Conservation (phyloP, 2,888 invertebrate genomes). For the Leptopilina drosophilae region DNA sequence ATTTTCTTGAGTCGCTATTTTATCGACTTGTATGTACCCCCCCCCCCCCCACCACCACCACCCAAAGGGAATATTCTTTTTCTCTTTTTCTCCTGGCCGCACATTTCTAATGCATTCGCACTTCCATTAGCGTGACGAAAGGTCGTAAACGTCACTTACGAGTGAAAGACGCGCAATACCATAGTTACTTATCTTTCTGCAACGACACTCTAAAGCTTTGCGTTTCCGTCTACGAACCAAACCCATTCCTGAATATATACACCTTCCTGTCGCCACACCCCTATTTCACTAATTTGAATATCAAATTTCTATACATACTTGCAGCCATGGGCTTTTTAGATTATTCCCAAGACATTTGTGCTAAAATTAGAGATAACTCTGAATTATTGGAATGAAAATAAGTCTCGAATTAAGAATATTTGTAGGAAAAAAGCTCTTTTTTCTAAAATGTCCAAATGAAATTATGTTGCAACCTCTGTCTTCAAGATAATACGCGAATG, state of each 20-base stretch:
- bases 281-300: neutral
- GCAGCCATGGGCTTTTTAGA: neutral
- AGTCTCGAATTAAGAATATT: too few relatives aligned
- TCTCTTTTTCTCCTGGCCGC: neutral
- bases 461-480: too few relatives aligned
- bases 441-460: too few relatives aligned
- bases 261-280: constrained; percentile 33
- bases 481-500: neutral
- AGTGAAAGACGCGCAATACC: constrained; percentile 35
- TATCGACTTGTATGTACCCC: constrained; percentile 21
- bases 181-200: constrained; percentile 31
- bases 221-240: constrained; percentile 11
- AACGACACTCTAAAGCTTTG: constrained; percentile 22
- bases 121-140: constrained; percentile 37
- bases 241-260: constrained; percentile 24
- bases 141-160: constrained; percentile 32
- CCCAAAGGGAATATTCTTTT: neutral
- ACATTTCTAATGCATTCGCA: constrained; percentile 32
- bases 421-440: too few relatives aligned
- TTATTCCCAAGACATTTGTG: neutral
- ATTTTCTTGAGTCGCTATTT: constrained; percentile 1
- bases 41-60: neutral
- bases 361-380: too few relatives aligned
- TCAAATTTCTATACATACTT: constrained; percentile 9
- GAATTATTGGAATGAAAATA: too few relatives aligned